Base-by-base conservation (phyloP, 2,113 vertebrate genomes). In the Myotis davidii region DNA sequence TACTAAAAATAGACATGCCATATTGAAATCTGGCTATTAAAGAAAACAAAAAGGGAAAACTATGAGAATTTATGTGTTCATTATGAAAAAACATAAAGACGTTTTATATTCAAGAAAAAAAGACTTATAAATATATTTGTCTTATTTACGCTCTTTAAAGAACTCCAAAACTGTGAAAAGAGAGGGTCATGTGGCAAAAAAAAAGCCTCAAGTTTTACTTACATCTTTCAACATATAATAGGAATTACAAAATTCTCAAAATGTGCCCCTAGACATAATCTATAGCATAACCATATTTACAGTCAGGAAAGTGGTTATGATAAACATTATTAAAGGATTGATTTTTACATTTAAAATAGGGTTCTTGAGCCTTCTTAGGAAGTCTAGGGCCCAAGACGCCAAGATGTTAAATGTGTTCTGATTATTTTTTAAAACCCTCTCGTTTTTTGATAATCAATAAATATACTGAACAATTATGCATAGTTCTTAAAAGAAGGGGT, bases 181-280 rank as follows among this genome's bases (percentile, higher is more conserved):
- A 87, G 27, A 87, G 27, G 23, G 4, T 76, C n/a, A 90, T 32
- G 83, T 67, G 39, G 8, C 29, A 93, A 96, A 90, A 37, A 89
- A 86, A 79, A 90, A 29, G 37, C 65, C 48, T 54, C 9, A 85
- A 92, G 11, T 79, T 96, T 83, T 95, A 81, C 48, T 77, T 94
- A 50, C 1, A 83, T 50, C 20, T 95, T 67, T 88, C 27, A 79
- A 83, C 37, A 89, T 65, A 76, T 1, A 96, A 83, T 0, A 94
- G 14, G 10, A 93, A 86, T 69, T 56, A 88, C 0, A 91, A n/a
- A 90, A 79, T 96, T 79, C 69, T 89, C 83, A 97, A 92, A 88
- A 91, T 45, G 23, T 90, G 17, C 5, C 16, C 88, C 52, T 82
- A 85, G 9, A 92, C 92, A 88, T 48, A 81, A 25, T 17, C 18